These are phyloP conservation scores for Mormyrus lacerda DNA, from an alignment of 2,113 vertebrate species.

Conservation along the genomic window DNA sequence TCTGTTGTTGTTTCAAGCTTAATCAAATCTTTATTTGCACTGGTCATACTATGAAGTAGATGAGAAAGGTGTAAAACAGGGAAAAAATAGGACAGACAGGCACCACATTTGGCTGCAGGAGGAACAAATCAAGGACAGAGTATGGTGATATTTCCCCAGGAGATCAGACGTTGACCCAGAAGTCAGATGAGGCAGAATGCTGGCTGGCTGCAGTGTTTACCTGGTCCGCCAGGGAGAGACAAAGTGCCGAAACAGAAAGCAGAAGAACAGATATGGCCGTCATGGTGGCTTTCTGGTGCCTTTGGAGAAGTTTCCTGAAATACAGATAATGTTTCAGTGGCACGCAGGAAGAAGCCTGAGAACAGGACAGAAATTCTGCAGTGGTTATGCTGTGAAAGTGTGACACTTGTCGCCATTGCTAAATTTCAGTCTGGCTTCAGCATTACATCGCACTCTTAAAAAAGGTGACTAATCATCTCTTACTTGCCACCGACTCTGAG, in stretches of 20 bases:
- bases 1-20: neutral
- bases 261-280: conserved; percentile 27
- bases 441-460: neutral
- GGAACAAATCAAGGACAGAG: neutral
- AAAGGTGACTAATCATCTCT: neutral
- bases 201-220: conserved; percentile 40
- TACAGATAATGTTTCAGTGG: no score
- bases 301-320: neutral
- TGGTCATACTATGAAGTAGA: neutral
- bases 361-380: neutral
- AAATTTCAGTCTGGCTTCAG: neutral
- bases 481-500: neutral
- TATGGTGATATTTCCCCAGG: neutral
- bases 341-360: neutral
- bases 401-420: neutral
- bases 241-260: conserved; percentile 42
- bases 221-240: conserved; percentile 46
- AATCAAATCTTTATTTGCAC: neutral
- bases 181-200: no score
- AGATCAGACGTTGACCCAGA: neutral
- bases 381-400: neutral
- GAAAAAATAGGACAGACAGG: neutral
- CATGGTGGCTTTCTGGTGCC: conserved; percentile 35
- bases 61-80: neutral
- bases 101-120: neutral